These are phyloP conservation scores for Corapipo altera DNA, from an alignment of 2,113 vertebrate genomes.

Conservation along the genomic window DNA sequence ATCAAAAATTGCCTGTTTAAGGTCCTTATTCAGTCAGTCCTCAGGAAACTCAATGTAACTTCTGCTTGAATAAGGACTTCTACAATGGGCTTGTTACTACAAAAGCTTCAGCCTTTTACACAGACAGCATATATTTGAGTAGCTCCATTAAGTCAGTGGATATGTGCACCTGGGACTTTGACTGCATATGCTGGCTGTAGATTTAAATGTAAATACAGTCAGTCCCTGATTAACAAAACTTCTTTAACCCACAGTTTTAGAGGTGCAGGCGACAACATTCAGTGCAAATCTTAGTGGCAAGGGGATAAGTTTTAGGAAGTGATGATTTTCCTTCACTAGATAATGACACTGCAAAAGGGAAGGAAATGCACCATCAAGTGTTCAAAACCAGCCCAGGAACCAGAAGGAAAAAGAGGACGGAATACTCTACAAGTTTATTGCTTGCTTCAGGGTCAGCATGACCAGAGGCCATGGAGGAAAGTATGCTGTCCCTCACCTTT, in stretches of 20 bases:
- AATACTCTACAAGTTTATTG: fast-evolving
- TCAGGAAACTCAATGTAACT: not conserved
- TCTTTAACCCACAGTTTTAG: not conserved
- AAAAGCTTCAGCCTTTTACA: not conserved
- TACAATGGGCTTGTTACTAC: not conserved
- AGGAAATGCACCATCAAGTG: not conserved
- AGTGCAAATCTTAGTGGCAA: not conserved
- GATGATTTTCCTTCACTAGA: not conserved
- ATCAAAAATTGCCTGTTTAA: not conserved
- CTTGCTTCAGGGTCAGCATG: not conserved
- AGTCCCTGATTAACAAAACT: not conserved
- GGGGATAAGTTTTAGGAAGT: not conserved
- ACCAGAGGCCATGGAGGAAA: not conserved
- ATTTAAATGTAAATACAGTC: not conserved
- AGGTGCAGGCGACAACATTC: not conserved
- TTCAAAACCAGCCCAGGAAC: not conserved
- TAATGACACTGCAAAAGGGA: not conserved
- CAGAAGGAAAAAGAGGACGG: not conserved
- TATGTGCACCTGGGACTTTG: not conserved
- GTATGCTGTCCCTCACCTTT: not conserved
- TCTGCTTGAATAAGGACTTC: not conserved
- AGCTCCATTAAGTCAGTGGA: not conserved
- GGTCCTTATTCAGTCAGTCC: not conserved
- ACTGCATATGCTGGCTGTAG: not conserved
- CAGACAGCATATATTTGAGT: not conserved